phyloP scores from a whole-genome alignment of 2,113 vertebrate genomes.

The Elaphurus davidianus region DNA sequence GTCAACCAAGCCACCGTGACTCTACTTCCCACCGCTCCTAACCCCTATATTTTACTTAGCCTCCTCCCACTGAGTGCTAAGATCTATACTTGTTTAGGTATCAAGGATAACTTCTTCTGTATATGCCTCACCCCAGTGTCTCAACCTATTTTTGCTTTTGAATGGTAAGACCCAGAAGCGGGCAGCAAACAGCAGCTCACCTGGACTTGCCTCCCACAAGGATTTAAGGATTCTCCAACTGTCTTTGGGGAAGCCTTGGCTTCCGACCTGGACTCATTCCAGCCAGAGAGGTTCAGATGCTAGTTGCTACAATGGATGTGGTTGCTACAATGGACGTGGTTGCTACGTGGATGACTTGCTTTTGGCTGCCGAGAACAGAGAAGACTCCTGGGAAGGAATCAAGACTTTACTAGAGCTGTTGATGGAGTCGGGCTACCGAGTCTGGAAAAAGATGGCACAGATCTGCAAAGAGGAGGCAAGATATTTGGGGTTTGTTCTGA shows the following conservation, averaged over 20 bases:
- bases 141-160: background rate
- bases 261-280: background rate
- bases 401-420: background rate
- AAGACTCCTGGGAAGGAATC: background rate
- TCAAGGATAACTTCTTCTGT: background rate
- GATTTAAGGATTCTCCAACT: background rate
- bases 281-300: background rate
- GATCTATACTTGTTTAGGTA: background rate
- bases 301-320: background rate
- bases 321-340: background rate
- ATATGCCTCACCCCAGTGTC: background rate
- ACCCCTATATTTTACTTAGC: background rate
- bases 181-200: background rate
- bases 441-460: background rate
- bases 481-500: background rate
- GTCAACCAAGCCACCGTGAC: background rate
- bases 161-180: background rate
- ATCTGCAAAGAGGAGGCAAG: background rate
- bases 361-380: background rate
- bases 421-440: background rate
- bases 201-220: background rate
- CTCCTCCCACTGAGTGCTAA: background rate
- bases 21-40: background rate
- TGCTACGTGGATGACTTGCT: background rate
- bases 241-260: background rate